Percentiles rank a stretch among this genome's conserved stretches.
Conservation (phyloP, 2,888 invertebrate species). For the Ptilodon capucinus region DNA sequence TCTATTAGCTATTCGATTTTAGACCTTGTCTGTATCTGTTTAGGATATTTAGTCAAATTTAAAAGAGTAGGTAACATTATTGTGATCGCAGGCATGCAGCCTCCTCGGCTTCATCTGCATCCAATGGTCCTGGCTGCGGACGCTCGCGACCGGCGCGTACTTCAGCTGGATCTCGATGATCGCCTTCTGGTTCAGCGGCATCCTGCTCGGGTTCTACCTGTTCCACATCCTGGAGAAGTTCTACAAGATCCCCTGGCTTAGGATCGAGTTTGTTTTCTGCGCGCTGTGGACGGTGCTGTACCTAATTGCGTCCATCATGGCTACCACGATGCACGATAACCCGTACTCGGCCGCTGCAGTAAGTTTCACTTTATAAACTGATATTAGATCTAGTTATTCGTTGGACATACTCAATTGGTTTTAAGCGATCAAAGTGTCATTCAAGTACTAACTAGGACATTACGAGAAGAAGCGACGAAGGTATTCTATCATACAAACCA, state of each 20-base stretch:
- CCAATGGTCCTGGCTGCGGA: slow-evolving; percentile 80
- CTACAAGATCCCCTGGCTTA: slow-evolving; percentile 93
- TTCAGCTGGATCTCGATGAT: slow-evolving; percentile 91
- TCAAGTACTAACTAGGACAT: too few relatives aligned
- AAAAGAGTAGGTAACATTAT: too few relatives aligned
- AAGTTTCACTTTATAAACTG: slow-evolving; percentile 55
- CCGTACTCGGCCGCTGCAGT: slow-evolving; percentile 89
- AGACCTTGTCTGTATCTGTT: too few relatives aligned
- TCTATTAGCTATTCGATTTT: too few relatives aligned
- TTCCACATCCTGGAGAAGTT: slow-evolving; percentile 94
- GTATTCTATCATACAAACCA: too few relatives aligned
- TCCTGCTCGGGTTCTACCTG: slow-evolving; percentile 89
- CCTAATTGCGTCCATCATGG: slow-evolving; percentile 88
- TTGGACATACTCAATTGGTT: too few relatives aligned
- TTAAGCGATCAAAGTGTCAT: too few relatives aligned
- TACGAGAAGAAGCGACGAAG: too few relatives aligned
- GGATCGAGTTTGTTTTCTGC: slow-evolving; percentile 90
- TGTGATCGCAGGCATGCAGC: slow-evolving; percentile 80
- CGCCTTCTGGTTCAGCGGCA: slow-evolving; percentile 93
- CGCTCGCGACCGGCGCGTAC: slow-evolving; percentile 85
- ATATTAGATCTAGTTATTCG: too few relatives aligned
- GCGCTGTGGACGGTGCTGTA: slow-evolving; percentile 88
- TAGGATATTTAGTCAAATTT: too few relatives aligned
- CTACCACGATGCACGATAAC: slow-evolving; percentile 82
- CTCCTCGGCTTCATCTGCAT: slow-evolving; percentile 92